These are phyloP conservation scores for Alexandromys oeconomus DNA, from an alignment of 2,797 vertebrate species.

Conservation along the genomic window DNA sequence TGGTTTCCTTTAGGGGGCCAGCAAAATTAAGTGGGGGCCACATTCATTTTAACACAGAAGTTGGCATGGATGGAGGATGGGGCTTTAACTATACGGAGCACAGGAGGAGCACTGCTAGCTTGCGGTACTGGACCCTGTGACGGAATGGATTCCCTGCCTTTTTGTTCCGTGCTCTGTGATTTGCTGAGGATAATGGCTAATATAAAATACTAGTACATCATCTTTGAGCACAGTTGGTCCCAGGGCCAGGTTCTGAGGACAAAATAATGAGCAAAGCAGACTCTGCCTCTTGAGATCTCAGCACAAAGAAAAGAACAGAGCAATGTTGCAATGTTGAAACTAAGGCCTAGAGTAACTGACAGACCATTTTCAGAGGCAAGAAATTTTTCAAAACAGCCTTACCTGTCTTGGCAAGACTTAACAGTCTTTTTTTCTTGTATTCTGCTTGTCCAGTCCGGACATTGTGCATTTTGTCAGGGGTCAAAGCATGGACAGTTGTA, in stretches of 20 bases:
- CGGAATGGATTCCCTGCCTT: neutral
- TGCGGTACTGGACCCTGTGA: neutral
- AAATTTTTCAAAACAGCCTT: too few relatives aligned
- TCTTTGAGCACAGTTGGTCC: neutral
- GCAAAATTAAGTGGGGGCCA: constrained; percentile 29
- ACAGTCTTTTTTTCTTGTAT: too few relatives aligned
- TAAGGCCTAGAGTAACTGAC: too few relatives aligned
- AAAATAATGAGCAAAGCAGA: neutral
- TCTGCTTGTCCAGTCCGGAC: too few relatives aligned
- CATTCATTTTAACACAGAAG: constrained; percentile 4
- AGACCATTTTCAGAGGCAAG: too few relatives aligned
- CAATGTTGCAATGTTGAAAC: too few relatives aligned
- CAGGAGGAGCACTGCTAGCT: neutral
- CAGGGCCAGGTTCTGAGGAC: neutral
- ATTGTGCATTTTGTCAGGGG: too few relatives aligned
- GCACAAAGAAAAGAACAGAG: neutral
- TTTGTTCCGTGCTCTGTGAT: neutral
- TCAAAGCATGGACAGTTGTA: too few relatives aligned
- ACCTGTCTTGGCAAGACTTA: too few relatives aligned
- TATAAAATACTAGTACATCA: constrained; percentile 27
- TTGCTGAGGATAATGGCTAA: neutral
- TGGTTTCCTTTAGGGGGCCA: constrained; percentile 59
- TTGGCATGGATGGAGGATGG: neutral
- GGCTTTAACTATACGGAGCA: neutral
- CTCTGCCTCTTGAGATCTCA: neutral